phyloP scores from a whole-genome alignment of 1,140 invertebrate species.

The Hyposmocoma kahamanoa region DNA sequence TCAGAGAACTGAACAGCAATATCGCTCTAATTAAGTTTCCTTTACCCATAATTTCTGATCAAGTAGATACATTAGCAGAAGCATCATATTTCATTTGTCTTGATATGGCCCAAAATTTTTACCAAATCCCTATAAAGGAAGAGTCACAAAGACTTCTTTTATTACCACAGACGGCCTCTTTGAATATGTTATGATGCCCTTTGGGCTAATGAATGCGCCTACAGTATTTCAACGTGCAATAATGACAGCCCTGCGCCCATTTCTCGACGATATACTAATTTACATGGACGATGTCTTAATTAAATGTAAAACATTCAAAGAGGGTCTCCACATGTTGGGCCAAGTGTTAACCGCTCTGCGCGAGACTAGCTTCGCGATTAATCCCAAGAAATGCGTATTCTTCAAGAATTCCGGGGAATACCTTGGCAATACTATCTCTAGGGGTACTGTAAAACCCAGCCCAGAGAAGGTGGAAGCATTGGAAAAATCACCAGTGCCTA shows the following conservation, averaged over 20 bases:
- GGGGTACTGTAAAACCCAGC: slow-evolving; percentile 8
- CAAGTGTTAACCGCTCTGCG: not conserved
- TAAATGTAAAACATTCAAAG: not conserved
- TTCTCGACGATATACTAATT: not conserved
- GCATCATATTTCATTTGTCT: not conserved
- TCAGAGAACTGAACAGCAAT: not conserved
- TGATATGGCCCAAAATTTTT: not conserved
- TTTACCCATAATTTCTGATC: not conserved
- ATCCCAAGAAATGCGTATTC: slow-evolving; percentile 4
- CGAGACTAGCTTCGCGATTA: not conserved
- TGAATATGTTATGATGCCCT: not conserved
- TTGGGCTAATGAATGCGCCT: not conserved
- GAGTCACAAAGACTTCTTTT: not conserved
- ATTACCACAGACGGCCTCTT: not conserved
- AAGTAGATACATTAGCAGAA: not conserved
- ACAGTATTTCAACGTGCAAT: not conserved
- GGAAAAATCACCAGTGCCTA: slow-evolving; percentile 4
- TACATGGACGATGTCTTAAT: not conserved
- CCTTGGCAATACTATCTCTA: slow-evolving; percentile 14
- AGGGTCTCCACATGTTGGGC: not conserved
- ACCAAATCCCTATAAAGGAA: not conserved
- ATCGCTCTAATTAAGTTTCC: not conserved
- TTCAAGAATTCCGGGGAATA: slow-evolving; percentile 19
- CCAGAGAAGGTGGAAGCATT: slow-evolving; percentile 9
- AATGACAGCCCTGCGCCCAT: not conserved